Evolutionary conservation across 35 echinoderm and acorn worm genomes (phyloP).

Genomic region (Apostichopus japonicus): DNA sequence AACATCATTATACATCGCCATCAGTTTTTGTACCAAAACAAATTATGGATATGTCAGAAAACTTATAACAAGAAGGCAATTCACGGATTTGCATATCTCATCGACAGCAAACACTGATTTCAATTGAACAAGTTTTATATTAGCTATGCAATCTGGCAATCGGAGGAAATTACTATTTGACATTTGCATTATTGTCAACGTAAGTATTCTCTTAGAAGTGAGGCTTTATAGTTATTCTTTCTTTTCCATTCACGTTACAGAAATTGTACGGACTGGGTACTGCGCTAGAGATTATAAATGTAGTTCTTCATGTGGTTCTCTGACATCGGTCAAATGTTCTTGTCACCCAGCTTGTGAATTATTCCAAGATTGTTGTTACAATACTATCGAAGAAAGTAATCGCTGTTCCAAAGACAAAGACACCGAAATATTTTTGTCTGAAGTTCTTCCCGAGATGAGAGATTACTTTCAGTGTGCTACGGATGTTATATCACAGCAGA

Average conservation of each 20-base stretch:
- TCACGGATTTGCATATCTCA: no score
- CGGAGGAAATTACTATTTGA: no score
- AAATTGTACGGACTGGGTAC: not conserved
- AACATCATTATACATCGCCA: no score
- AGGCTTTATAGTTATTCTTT: not conserved
- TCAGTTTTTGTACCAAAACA: no score
- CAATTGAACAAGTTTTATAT: not conserved
- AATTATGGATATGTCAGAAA: no score
- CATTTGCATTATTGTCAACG: no score
- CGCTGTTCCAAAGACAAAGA: not conserved
- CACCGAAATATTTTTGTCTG: not conserved
- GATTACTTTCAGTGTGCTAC: conserved; percentile 23
- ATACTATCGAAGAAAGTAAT: not conserved
- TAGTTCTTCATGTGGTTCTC: not conserved
- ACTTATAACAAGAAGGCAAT: not conserved
- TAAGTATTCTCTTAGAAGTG: no score
- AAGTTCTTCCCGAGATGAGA: not conserved
- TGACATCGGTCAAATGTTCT: not conserved
- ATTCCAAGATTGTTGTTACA: conserved; percentile 28
- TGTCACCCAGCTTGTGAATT: not conserved
- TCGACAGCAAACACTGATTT: no score
- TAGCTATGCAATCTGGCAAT: no score
- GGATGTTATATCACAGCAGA: not conserved
- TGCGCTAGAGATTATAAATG: not conserved
- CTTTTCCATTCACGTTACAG: not conserved